Evolutionary conservation across 2,113 vertebrate species (phyloP), one percentile per base, ranked within the genome.

Genomic region (Bos indicus): DNA sequence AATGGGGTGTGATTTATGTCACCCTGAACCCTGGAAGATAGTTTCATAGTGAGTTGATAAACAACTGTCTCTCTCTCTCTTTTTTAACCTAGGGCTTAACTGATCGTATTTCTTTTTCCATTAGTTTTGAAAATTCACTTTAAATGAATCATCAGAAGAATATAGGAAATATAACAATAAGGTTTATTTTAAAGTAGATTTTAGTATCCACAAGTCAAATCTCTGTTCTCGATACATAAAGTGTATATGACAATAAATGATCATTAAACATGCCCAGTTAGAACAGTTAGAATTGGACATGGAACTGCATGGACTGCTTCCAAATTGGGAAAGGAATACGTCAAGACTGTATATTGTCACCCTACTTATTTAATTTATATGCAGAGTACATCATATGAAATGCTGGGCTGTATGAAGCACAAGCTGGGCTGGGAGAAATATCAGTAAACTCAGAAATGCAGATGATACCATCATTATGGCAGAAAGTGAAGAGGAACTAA

Each of bases 21-120:
- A 86, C 56, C 62, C 19, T 60, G 48, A 51, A 14, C 26, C 36
- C 23, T 85, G 43, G 52, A 90, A 97, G 90, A 92, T 95, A 81
- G 94, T 89, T 97, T 90, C 92, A 80, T 85, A 90, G 82, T 93
- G 96, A 97, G 84, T 23, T 98, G 95, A 97, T 90, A 92, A 98
- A 94, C 77, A 96, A 78, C 52, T 91, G 10, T 74, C 83, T 90
- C 92, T 93, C 28, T 52, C 10, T 82, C 14, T 78, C 1, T n/a
- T 13, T 86, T 89, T 87, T 56, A 82, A 95, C 80, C 64, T 86
- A 56, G 36, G 84, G 85, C 64, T 85, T 96, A 92, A 88, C 16
- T 78, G 51, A 94, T 97, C 36, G 46, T 94, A 97, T 96, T 92
- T 88, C n/a, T 46, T 96, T 95, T 95, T 60, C 80, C 30, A 89